These are phyloP conservation scores for Telenomus remus DNA, from an alignment of 1,140 invertebrate genomes.

Conservation along the genomic window DNA sequence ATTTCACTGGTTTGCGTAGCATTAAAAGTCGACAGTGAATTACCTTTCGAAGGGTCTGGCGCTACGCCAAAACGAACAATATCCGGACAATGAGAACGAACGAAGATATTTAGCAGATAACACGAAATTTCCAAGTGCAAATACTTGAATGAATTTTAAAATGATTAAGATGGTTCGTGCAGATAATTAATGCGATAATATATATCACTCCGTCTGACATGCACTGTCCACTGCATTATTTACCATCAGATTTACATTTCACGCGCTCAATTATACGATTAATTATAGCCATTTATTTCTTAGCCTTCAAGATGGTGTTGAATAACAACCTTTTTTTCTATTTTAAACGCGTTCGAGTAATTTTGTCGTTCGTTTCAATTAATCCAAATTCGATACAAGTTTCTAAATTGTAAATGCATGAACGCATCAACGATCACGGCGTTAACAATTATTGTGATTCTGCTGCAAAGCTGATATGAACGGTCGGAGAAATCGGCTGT, in stretches of 20 bases:
- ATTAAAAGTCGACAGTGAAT: constrained; percentile 61
- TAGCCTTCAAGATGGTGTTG: too few species aligned
- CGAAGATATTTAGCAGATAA: constrained; percentile 57
- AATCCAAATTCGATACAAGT: too few species aligned
- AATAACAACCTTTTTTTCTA: too few species aligned
- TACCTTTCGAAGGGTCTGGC: constrained; percentile 64
- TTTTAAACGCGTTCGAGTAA: too few species aligned
- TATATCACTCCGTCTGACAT: constrained; percentile 14
- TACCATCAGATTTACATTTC: neutral
- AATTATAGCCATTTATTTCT: neutral
- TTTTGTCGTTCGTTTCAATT: too few species aligned
- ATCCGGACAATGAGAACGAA: constrained; percentile 55
- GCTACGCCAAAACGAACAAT: constrained; percentile 62
- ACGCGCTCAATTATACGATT: neutral
- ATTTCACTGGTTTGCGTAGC: constrained; percentile 38
- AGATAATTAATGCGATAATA: constrained; percentile 27
- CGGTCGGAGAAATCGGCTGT: too few species aligned
- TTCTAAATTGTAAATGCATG: too few species aligned
- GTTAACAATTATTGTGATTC: too few species aligned
- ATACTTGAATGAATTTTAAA: constrained; percentile 41
- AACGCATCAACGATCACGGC: too few species aligned
- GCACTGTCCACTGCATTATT: constrained; percentile 4
- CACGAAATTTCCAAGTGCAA: constrained; percentile 39
- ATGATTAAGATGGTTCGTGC: constrained; percentile 23
- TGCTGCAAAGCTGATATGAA: too few species aligned